Conservation (phyloP, 2,888 invertebrate species). For the Chrysolina oricalcia region DNA sequence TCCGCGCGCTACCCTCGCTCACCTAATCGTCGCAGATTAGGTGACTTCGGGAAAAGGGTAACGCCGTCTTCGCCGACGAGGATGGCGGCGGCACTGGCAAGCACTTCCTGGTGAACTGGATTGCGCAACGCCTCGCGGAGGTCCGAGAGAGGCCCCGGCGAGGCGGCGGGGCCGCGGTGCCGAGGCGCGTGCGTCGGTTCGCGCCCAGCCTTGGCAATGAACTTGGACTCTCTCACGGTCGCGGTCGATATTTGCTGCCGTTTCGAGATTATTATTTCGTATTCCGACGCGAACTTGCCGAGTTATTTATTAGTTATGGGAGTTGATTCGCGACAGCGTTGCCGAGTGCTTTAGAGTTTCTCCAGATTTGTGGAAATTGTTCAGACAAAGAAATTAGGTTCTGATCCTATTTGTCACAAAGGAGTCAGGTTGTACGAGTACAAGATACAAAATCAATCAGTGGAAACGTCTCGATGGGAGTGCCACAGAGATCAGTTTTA, state of each 20-base stretch:
- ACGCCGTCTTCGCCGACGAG: background rate
- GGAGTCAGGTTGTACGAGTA: too few relatives aligned
- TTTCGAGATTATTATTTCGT: conserved; percentile 29
- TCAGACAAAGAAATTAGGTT: too few relatives aligned
- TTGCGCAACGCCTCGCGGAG: conserved; percentile 48
- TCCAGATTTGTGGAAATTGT: background rate
- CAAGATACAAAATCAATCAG: too few relatives aligned
- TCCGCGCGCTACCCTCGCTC: conserved; percentile 40
- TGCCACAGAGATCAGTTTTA: too few relatives aligned
- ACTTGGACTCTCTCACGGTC: conserved; percentile 74
- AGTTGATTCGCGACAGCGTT: background rate
- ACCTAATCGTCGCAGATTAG: background rate
- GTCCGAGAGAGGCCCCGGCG: conserved; percentile 62
- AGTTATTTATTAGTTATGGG: background rate
- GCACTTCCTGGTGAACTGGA: conserved; percentile 16
- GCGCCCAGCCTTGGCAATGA: conserved; percentile 87
- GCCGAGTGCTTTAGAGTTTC: background rate
- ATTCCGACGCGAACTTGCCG: background rate
- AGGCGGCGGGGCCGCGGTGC: conserved; percentile 76
- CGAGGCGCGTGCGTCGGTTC: conserved; percentile 75
- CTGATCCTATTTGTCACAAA: too few relatives aligned
- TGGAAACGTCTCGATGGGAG: too few relatives aligned
- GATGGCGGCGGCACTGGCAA: background rate
- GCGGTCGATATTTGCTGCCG: conserved; percentile 46
- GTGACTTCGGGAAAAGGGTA: background rate